Base-by-base conservation (phyloP, 37 sponge, comb jelly and placozoan species). In the Mnemiopsis leidyi region DNA sequence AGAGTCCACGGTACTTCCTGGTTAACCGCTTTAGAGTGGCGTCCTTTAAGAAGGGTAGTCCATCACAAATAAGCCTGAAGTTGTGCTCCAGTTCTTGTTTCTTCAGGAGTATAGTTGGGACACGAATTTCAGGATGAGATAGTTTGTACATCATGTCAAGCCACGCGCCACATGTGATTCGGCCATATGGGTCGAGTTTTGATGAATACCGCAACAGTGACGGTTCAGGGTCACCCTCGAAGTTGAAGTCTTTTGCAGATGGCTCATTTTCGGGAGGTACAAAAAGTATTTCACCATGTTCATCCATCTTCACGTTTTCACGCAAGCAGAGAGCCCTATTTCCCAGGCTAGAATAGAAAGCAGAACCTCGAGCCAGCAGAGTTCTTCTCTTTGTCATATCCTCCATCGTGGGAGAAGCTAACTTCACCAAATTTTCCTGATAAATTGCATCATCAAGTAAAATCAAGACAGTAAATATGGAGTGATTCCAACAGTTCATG, bases 401-500 rank as follows among this genome's bases (percentile, higher is more conserved):
- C 13, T 48, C 61, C 61, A 48, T 48, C 5, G 61, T 48, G 5
- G 61, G 61, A 13, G 5, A 18, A 13, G 5, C 61, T 13, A 48
- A 48, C 9, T 48, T 13, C 5, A 48, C 13, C 9, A 48, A 13
- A 13, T 48, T 48, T 5, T 18, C 13, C 61, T 48, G 61, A 48
- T 48, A 48, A 5, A 48, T 48, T 32, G 33, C 35, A 32, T 77
- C 79, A 20, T 77, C 79, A 26, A 32, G 34, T 1, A 77, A 20
- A 1, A 77, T 32, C 79, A 31, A 32, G 9, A 77, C 18, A 5
- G 79, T 77, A 26, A 77, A 32, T 20, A 77, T 77, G 79, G 36
- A 77, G 79, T 77, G 26, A 77, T 77, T 32, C 79, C 79, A 77
- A 32, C 79, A 32, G 32, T 77, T 32, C 79, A 77, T 77, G 36